These are phyloP conservation scores for Chondrosia reniformis DNA, from an alignment of 37 sponge, comb jelly and placozoan genomes.

Conservation along the genomic window DNA sequence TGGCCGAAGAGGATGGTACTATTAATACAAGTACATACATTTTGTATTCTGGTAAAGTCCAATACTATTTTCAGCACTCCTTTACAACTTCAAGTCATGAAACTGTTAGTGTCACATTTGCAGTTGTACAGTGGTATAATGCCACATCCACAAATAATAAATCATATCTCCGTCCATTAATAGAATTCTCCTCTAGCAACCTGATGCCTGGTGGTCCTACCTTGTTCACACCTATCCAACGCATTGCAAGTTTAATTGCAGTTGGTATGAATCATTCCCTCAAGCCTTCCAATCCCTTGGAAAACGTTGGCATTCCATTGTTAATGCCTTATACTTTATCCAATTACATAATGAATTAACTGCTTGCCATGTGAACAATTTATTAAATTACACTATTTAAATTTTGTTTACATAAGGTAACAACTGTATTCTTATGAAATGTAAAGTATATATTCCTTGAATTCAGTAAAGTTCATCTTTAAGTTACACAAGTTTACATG, in stretches of 20 bases:
- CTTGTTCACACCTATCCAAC: neutral
- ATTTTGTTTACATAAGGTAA: too few relatives aligned
- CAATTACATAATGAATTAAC: too few relatives aligned
- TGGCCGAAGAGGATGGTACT: neutral
- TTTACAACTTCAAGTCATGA: neutral
- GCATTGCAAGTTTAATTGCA: neutral
- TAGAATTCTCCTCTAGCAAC: neutral
- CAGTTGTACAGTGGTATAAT: slow-evolving; percentile 2
- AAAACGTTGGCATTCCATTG: slow-evolving; percentile 8
- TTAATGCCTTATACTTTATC: too few relatives aligned
- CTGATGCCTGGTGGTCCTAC: slow-evolving; percentile 5
- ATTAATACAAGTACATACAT: neutral
- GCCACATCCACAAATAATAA: neutral
- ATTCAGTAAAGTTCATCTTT: too few relatives aligned
- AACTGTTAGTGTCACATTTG: too few relatives aligned
- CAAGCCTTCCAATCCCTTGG: neutral
- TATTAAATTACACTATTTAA: too few relatives aligned
- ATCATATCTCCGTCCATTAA: neutral
- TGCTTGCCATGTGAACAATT: too few relatives aligned
- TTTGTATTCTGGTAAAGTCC: neutral
- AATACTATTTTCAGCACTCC: neutral
- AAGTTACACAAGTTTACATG: too few relatives aligned
- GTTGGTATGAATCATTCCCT: neutral
- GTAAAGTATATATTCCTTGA: too few relatives aligned
- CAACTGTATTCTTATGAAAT: too few relatives aligned